Percentiles rank a stretch among this genome's conserved stretches.
Conservation (phyloP, 1,140 invertebrate genomes). For the Phocides pigmalion region DNA sequence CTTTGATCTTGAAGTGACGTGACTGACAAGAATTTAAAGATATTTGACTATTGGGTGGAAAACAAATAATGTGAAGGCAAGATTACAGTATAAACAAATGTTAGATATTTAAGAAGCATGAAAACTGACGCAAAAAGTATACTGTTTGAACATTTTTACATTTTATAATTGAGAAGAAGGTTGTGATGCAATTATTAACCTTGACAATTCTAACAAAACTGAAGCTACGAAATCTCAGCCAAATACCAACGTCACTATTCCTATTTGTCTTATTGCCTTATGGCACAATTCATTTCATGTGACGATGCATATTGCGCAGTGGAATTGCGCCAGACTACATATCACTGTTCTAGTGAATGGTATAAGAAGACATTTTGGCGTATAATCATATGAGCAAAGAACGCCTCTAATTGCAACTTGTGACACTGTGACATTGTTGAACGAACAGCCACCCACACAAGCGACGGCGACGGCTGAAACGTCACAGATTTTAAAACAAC, state of each 20-base stretch:
- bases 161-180: neutral
- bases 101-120: no score
- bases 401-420: constrained; percentile 21
- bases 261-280: constrained; percentile 7
- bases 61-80: no score
- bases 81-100: no score
- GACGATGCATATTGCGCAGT: constrained; percentile 26
- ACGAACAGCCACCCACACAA: constrained; percentile 23
- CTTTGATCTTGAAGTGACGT: no score
- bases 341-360: constrained; percentile 9
- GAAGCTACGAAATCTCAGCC: constrained; percentile 17
- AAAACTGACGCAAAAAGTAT: neutral
- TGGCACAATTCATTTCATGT: constrained; percentile 17
- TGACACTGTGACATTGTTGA: constrained; percentile 34
- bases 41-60: neutral
- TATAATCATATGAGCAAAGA: constrained; percentile 9
- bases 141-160: constrained; percentile 1
- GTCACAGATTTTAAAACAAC: constrained; percentile 26
- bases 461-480: constrained; percentile 12
- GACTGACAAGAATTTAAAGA: neutral
- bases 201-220: constrained; percentile 7
- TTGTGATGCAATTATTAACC: neutral
- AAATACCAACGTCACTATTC: constrained; percentile 24
- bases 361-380: constrained; percentile 14
- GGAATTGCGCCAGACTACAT: neutral